Evolutionary conservation across 2,888 invertebrate genomes (phyloP).

Genomic region (Nemotelus nigrinus): DNA sequence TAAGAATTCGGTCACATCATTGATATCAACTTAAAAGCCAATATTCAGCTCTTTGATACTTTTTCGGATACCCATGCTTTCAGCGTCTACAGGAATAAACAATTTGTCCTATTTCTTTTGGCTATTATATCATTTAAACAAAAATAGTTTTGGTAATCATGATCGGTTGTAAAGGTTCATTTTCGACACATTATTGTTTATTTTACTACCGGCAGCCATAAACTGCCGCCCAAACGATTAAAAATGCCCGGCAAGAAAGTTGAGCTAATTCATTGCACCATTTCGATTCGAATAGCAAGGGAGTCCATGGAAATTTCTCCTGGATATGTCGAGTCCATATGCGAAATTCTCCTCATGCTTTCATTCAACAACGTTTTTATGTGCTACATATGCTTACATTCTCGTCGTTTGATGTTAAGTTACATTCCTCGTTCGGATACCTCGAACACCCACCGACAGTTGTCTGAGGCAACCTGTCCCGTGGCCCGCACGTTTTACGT

Average conservation of each 20-base stretch:
- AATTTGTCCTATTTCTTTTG: constrained; percentile 10
- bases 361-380: constrained; percentile 23
- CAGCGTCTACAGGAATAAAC: constrained; percentile 24
- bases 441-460: constrained; percentile 11
- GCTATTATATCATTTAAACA: constrained; percentile 22
- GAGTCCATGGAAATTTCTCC: background rate
- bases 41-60: constrained; percentile 9
- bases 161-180: background rate
- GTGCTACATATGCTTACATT: constrained; percentile 18
- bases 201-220: constrained; percentile 4
- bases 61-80: background rate
- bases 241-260: background rate
- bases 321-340: background rate
- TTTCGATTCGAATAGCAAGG: background rate
- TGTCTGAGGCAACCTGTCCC: background rate
- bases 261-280: background rate
- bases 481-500: background rate
- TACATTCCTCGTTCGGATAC: constrained; percentile 19
- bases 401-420: constrained; percentile 14
- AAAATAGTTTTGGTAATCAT: constrained; percentile 36
- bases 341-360: constrained; percentile 13
- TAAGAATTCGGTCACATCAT: background rate
- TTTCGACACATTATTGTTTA: constrained; percentile 23
- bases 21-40: constrained; percentile 2
- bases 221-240: background rate